A percentile compares a stretch with the other conserved stretches of the same genome.
Evolutionary conservation across 2,888 invertebrate species (phyloP).

Genomic region (Chouioia cunea): DNA sequence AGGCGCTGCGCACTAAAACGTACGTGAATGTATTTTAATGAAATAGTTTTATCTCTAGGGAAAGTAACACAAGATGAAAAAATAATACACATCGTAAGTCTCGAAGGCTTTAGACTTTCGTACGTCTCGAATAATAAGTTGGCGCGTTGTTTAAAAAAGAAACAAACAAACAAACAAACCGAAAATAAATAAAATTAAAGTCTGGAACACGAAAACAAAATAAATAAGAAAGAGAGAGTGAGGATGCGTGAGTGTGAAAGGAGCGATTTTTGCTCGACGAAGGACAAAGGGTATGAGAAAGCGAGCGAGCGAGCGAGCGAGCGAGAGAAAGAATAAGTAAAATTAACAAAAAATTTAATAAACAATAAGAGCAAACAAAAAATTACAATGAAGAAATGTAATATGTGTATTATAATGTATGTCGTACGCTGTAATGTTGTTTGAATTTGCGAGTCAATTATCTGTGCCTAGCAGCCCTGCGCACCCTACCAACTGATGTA

Average conservation of each 20-base stretch:
- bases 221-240: constrained; percentile 7
- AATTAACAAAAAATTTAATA: constrained; percentile 32
- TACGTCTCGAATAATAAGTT: constrained; percentile 24
- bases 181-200: constrained; percentile 25
- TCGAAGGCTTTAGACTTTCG: constrained; percentile 33
- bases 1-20: constrained; percentile 36
- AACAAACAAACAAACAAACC: constrained; percentile 6
- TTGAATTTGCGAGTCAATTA: constrained; percentile 75
- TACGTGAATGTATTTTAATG: constrained; percentile 48
- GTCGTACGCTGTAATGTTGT: constrained; percentile 69
- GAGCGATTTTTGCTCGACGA: constrained; percentile 23
- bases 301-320: constrained; percentile 12
- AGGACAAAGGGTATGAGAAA: constrained; percentile 8
- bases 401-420: constrained; percentile 67
- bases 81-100: constrained; percentile 24
- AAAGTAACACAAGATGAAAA: constrained; percentile 27
- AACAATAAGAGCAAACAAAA: constrained; percentile 49
- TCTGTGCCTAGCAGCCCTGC: constrained; percentile 73
- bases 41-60: constrained; percentile 43
- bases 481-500: constrained; percentile 68
- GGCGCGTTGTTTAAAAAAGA: constrained; percentile 34
- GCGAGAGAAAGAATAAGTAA: constrained; percentile 7
- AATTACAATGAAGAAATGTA: constrained; percentile 54
- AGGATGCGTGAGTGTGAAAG: constrained; percentile 9
- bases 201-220: constrained; percentile 12